Percentiles rank a stretch among this genome's conserved stretches.
Conservation (phyloP, 2,113 vertebrate species). For the Labeo catla region DNA sequence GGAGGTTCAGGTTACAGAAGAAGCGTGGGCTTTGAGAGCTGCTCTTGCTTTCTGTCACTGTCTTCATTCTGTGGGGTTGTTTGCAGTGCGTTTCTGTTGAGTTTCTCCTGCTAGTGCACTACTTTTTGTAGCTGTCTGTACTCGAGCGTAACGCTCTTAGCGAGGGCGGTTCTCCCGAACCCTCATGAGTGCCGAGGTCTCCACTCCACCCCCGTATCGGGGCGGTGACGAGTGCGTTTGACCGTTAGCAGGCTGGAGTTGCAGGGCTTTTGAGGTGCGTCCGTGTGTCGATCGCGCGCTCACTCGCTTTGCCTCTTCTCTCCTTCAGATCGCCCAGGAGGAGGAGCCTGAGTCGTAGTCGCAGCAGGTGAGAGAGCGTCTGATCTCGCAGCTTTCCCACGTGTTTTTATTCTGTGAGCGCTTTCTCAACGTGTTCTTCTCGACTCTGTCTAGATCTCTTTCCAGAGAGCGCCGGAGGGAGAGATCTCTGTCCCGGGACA, state of each 20-base stretch:
- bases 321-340: slow-evolving; percentile 93
- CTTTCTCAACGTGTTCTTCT: background rate
- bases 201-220: slow-evolving; percentile 34
- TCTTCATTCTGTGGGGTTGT: slow-evolving; percentile 24
- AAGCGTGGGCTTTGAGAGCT: slow-evolving; percentile 14
- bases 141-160: slow-evolving; percentile 8
- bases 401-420: background rate
- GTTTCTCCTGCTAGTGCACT: slow-evolving; percentile 15
- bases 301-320: slow-evolving; percentile 53
- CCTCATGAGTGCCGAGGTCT: slow-evolving; percentile 12
- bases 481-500: slow-evolving; percentile 92
- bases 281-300: slow-evolving; percentile 27
- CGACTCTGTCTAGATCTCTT: slow-evolving; percentile 83
- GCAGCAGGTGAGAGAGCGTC: slow-evolving; percentile 86
- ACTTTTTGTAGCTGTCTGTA: slow-evolving; percentile 7
- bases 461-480: slow-evolving; percentile 98
- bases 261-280: slow-evolving; percentile 40
- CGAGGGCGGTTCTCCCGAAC: background rate
- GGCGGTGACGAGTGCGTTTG: slow-evolving; percentile 15
- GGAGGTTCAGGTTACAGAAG: slow-evolving; percentile 32
- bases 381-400: background rate
- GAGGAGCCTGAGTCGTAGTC: slow-evolving; percentile 96
- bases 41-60: background rate
- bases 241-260: slow-evolving; percentile 30
- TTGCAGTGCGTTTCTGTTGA: slow-evolving; percentile 23